phyloP scores from a whole-genome alignment of 2,888 invertebrate species.

The Euphydryas editha region DNA sequence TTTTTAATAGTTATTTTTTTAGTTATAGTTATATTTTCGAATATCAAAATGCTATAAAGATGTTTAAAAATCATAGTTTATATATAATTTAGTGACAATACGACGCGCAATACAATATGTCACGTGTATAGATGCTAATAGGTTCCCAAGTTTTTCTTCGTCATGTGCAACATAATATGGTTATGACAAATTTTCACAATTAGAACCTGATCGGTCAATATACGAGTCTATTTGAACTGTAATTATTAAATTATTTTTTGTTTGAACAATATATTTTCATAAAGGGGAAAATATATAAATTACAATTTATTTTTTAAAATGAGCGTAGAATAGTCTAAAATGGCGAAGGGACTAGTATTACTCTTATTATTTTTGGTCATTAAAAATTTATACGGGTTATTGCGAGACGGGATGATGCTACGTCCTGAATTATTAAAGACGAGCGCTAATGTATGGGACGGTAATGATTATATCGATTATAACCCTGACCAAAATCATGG shows the following conservation, averaged over 20 bases:
- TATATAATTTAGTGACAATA: not conserved
- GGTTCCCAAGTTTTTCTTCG: slow-evolving; percentile 3
- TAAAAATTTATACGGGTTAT: slow-evolving; percentile 45
- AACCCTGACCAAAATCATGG: slow-evolving; percentile 43
- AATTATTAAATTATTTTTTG: slow-evolving; percentile 13
- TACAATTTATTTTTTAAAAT: not conserved
- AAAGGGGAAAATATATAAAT: slow-evolving; percentile 17
- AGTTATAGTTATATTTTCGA: not conserved
- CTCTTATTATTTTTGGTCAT: slow-evolving; percentile 51
- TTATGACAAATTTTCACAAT: not conserved
- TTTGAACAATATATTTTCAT: slow-evolving; percentile 32
- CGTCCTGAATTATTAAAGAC: slow-evolving; percentile 65
- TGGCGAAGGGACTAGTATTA: slow-evolving; percentile 56
- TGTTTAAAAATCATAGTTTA: not conserved
- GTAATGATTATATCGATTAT: slow-evolving; percentile 68
- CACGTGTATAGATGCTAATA: slow-evolving; percentile 1
- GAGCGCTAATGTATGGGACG: slow-evolving; percentile 50
- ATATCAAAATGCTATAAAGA: not conserved
- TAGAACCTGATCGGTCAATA: slow-evolving; percentile 18
- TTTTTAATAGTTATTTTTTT: not conserved
- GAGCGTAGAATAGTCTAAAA: slow-evolving; percentile 44
- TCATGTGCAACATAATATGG: not conserved
- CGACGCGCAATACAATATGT: not conserved
- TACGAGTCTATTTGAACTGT: not conserved
- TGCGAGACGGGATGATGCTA: slow-evolving; percentile 58